Evolutionary conservation across 2,888 invertebrate species (phyloP), one percentile per base, ranked within the genome.

Genomic region (Macrophya alboannulata): DNA sequence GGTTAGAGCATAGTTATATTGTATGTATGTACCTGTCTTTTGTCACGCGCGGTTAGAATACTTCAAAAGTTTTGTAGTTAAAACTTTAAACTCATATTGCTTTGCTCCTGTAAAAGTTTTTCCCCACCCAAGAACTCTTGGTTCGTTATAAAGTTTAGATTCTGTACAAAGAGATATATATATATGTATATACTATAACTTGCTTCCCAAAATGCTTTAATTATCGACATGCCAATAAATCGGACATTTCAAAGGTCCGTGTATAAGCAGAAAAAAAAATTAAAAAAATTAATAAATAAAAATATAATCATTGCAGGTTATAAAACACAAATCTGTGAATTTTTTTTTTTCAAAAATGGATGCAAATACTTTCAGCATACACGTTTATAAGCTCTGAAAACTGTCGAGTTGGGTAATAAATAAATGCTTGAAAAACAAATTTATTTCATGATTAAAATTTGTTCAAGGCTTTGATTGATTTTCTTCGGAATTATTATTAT

Each of bases 71-170:
- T 81, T 81, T 12, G 59, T 81, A 40, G 81, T 81, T 37, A 81
- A 59, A 81, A 81, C 59, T 81, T 81, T 21, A 62, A 81, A 81
- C 59, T 62, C n/a, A 81, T 81, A 81, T 81, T 37, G 79, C 62
- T 21, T 40, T 62, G 43, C 62, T 59, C 37, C 37, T 59, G 62
- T 79, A 40, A 62, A 79, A 77, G 8, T 48, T 81, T 25, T 31
- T 77, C 15, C 51, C 12, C 55, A n/a, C 51, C 8, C 25, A 55
- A 45, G 10, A 74, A 45, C 45, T 43, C 21, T 45, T 0, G 45
- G 25, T 74, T 55, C 15, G 77, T 77, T 62, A 40, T 17, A 81
- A 81, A 81, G 12, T 81, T 59, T n/a, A 4, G n/a, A 62, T 81
- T 62, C 21, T 43, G 10, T 81, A 62, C 17, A 45, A 21, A 81